Conservation (phyloP, 2,113 vertebrate genomes). For the Tetraodon nigroviridis region DNA sequence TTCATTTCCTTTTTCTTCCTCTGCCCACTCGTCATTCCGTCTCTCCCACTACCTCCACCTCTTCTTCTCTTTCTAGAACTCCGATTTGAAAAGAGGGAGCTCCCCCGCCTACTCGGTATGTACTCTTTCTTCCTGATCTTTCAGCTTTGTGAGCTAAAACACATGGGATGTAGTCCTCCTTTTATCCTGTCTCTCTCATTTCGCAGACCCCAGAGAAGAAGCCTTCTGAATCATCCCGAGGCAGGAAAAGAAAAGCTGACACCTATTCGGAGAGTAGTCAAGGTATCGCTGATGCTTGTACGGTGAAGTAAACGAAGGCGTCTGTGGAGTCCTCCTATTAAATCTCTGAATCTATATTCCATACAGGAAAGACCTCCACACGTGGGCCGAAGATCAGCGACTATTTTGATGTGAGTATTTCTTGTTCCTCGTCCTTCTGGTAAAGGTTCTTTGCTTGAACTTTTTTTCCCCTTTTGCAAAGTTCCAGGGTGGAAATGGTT, state of each 20-base stretch:
- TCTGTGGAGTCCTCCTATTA: not conserved
- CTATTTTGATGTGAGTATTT: slow-evolving; percentile 92
- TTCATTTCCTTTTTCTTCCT: slow-evolving; percentile 14
- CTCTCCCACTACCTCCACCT: slow-evolving; percentile 42
- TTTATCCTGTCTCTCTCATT: slow-evolving; percentile 17
- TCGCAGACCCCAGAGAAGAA: slow-evolving; percentile 97
- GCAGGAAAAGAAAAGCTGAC: slow-evolving; percentile 98
- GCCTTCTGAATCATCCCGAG: slow-evolving; percentile 90
- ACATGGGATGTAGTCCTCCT: slow-evolving; percentile 19
- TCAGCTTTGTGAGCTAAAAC: slow-evolving; percentile 42
- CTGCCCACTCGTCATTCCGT: slow-evolving; percentile 37
- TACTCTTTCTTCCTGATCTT: slow-evolving; percentile 49
- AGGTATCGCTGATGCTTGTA: slow-evolving; percentile 71
- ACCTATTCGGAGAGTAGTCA: slow-evolving; percentile 96
- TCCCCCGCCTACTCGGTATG: slow-evolving; percentile 79
- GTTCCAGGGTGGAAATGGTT: slow-evolving; percentile 97
- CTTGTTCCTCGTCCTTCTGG: not conserved
- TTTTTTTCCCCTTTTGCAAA: slow-evolving; percentile 45
- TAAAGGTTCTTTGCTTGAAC: not conserved
- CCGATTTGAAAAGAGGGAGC: slow-evolving; percentile 76
- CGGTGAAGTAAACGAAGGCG: not conserved
- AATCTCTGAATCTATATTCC: slow-evolving; percentile 25
- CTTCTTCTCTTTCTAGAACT: slow-evolving; percentile 65
- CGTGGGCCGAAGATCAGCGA: slow-evolving; percentile 97
- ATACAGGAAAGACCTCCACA: slow-evolving; percentile 87